A percentile compares a stretch with the other conserved stretches of the same genome.
Evolutionary conservation across 1,140 invertebrate genomes (phyloP).

Genomic region (Cydia pomonella): DNA sequence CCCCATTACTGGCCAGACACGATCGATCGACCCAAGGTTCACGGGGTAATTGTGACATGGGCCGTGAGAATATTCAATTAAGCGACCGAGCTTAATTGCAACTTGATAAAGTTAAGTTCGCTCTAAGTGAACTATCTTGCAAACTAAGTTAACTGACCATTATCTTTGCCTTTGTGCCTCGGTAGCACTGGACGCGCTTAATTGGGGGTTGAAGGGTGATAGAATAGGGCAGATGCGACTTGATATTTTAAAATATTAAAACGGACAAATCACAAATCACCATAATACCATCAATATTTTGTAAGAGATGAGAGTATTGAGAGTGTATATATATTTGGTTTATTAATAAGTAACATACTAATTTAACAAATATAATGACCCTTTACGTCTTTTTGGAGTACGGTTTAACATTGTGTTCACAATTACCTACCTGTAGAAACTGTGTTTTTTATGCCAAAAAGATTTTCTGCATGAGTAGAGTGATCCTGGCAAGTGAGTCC

Average conservation of each 20-base stretch:
- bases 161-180: conserved; percentile 77
- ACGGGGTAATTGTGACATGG: conserved; percentile 73
- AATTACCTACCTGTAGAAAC: no score
- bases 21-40: conserved; percentile 68
- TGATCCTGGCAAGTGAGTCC: no score
- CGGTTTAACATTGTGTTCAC: no score
- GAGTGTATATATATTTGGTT: neutral
- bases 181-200: conserved; percentile 64
- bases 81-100: conserved; percentile 72
- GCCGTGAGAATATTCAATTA: conserved; percentile 78
- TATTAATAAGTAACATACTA: neutral
- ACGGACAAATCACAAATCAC: neutral
- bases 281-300: no score
- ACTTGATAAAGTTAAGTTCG: conserved; percentile 77
- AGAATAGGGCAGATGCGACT: conserved; percentile 47
- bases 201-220: conserved; percentile 59
- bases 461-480: no score
- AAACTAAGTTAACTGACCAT: conserved; percentile 78
- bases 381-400: no score
- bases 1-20: conserved; percentile 12
- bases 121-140: conserved; percentile 78
- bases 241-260: neutral
- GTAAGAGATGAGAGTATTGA: neutral
- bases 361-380: no score
- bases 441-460: no score